Evolutionary conservation across 2,797 vertebrate genomes (phyloP), one percentile per base, ranked within the genome.

Genomic region (Fundulus diaphanus): DNA sequence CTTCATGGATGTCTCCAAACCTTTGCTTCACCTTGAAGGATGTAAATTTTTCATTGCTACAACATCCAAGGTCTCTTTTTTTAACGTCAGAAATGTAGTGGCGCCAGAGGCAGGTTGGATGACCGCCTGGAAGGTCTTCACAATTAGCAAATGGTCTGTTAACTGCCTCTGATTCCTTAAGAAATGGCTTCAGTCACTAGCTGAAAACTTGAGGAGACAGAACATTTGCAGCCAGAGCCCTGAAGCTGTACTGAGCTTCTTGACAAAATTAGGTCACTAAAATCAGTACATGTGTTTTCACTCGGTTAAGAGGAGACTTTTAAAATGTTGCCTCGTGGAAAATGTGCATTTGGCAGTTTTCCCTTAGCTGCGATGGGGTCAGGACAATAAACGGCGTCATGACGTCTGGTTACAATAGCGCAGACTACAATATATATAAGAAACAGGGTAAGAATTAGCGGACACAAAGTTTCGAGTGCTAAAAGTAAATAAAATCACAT

Each of bases 251-350:
- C 11, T 13, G 35, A 40, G 22, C 35, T 11, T 65, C 24, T 65
- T 65, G 61, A 40, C 61, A 40, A 65, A 65, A 65, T 65, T 65
- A 40, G 61, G 61, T 65, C 61, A 65, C 61, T 24, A 65, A 65
- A 65, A 35, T 40, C 35, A 65, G 22, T n/a, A 40, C 22, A 65
- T 65, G 61, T 40, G 11, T 40, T 65, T 24, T 65, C 61, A 65
- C 20, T 15, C 11, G n/a, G 35, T n/a, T 40, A 37, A 40, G 22
- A 63, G 22, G 20, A 13, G 22, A 18, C 9, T 65, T 65, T 65
- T 40, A n/a, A 65, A 65, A 65, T 65, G 61, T n/a, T 40, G 35
- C 35, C 59, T 40, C 2, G 15, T 65, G 12, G 22, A n/a, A 65
- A n/a, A 59, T 20, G 7, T n/a, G 61, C 15, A 24, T 40, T 24